phyloP scores from a whole-genome alignment of 2,888 invertebrate species.

The Ischnura elegans region DNA sequence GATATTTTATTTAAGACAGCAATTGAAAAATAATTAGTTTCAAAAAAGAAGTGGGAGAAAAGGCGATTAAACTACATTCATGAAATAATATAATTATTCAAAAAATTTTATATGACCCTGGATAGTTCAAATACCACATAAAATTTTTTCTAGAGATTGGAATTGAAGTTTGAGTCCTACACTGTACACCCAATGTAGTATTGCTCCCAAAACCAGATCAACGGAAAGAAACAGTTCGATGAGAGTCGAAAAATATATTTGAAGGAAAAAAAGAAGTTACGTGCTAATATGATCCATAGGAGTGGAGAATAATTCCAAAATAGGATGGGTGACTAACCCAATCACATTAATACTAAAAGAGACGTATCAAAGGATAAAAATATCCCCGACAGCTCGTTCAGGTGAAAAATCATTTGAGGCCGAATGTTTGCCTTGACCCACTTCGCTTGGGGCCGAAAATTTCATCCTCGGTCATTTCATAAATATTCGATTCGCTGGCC shows the following conservation, averaged over 20 bases:
- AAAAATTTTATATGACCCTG: too few species aligned
- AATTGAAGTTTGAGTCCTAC: neutral
- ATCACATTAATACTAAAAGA: neutral
- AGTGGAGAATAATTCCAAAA: neutral
- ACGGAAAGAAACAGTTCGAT: too few species aligned
- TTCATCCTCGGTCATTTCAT: conserved; percentile 8
- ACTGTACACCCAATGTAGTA: too few species aligned
- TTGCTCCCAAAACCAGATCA: too few species aligned
- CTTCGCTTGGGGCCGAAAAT: neutral
- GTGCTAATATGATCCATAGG: neutral
- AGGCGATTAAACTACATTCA: too few species aligned
- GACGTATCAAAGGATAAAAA: neutral
- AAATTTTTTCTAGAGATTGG: too few species aligned
- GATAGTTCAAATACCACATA: too few species aligned
- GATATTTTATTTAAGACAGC: too few species aligned
- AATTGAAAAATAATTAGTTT: too few species aligned
- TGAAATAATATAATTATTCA: too few species aligned
- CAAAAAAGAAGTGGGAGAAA: too few species aligned
- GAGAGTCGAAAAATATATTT: too few species aligned
- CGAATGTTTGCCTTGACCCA: conserved; percentile 12
- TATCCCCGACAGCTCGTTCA: neutral
- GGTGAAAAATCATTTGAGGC: neutral
- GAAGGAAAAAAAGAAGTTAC: neutral
- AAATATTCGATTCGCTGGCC: conserved; percentile 6
- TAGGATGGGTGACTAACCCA: neutral